These are phyloP conservation scores for Trachelus troglodyta DNA, from an alignment of 2,888 invertebrate species.

Conservation along the genomic window DNA sequence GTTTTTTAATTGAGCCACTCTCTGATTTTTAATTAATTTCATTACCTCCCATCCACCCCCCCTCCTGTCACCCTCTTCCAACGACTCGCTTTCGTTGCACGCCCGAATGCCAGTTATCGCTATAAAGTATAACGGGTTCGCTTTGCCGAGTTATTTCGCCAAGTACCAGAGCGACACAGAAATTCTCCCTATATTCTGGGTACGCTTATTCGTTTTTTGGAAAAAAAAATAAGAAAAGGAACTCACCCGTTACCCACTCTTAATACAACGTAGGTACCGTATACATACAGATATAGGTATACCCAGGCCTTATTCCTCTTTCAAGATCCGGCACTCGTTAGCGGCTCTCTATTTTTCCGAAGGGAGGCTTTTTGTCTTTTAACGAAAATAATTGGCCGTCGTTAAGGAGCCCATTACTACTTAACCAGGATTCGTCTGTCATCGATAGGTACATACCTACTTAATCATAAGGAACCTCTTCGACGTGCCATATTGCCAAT, in stretches of 20 bases:
- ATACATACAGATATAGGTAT: not conserved
- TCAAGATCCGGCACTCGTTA: not conserved
- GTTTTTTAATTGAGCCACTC: slow-evolving; percentile 45
- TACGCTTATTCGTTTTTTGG: not conserved
- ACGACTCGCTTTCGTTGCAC: not conserved
- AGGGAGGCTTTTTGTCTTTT: slow-evolving; percentile 15
- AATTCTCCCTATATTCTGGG: not conserved
- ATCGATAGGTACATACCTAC: not conserved
- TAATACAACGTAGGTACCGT: not conserved
- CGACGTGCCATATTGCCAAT: not conserved
- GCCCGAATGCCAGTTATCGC: not conserved
- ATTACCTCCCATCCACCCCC: not conserved
- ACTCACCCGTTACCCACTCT: not conserved
- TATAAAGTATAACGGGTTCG: not conserved
- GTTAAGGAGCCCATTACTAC: slow-evolving; percentile 34
- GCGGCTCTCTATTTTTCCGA: not conserved
- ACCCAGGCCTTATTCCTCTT: not conserved
- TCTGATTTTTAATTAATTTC: slow-evolving; percentile 15
- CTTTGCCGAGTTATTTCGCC: not conserved
- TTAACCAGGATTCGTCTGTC: not conserved
- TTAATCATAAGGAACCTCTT: not conserved
- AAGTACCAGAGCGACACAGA: not conserved
- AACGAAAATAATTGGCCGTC: slow-evolving; percentile 53
- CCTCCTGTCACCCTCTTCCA: not conserved
- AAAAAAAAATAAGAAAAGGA: not conserved